A percentile compares a stretch with the other conserved stretches of the same genome.
These are phyloP conservation scores for Nasonia giraulti DNA, from an alignment of 1,140 invertebrate genomes.

Conservation along the genomic window DNA sequence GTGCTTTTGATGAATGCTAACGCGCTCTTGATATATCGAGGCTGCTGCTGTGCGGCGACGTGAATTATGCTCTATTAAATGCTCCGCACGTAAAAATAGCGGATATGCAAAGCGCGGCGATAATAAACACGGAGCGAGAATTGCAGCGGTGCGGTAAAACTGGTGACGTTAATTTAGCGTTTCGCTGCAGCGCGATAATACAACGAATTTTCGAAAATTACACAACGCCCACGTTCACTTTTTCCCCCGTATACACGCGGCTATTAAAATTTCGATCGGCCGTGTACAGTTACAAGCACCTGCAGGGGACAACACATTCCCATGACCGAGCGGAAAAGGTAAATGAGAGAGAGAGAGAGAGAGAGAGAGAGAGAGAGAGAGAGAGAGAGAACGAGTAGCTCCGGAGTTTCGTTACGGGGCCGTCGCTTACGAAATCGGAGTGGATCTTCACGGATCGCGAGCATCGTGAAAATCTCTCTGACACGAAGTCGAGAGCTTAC, in stretches of 20 bases:
- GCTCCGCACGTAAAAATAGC: no score
- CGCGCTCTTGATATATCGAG: no score
- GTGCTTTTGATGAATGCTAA: not conserved
- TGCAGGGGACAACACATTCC: slow-evolving; percentile 15
- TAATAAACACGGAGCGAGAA: no score
- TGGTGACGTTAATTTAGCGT: no score
- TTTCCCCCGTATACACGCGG: no score
- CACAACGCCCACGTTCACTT: no score
- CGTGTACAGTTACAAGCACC: not conserved
- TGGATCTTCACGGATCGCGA: slow-evolving; percentile 61
- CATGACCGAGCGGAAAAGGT: slow-evolving; percentile 29
- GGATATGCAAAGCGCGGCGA: no score
- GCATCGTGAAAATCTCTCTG: slow-evolving; percentile 28
- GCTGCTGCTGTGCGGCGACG: not conserved
- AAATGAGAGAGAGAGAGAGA: slow-evolving; percentile 14
- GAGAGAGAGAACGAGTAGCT: slow-evolving; percentile 36
- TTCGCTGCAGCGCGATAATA: no score
- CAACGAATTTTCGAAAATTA: no score
- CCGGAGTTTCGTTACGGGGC: not conserved
- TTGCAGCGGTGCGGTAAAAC: no score
- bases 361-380: no score
- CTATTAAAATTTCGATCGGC: not conserved
- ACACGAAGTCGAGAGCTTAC: not conserved
- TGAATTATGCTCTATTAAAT: not conserved
- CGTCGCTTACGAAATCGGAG: slow-evolving; percentile 55